Conservation (phyloP, 2,797 vertebrate genomes). For the Thripadectes ignobilis region DNA sequence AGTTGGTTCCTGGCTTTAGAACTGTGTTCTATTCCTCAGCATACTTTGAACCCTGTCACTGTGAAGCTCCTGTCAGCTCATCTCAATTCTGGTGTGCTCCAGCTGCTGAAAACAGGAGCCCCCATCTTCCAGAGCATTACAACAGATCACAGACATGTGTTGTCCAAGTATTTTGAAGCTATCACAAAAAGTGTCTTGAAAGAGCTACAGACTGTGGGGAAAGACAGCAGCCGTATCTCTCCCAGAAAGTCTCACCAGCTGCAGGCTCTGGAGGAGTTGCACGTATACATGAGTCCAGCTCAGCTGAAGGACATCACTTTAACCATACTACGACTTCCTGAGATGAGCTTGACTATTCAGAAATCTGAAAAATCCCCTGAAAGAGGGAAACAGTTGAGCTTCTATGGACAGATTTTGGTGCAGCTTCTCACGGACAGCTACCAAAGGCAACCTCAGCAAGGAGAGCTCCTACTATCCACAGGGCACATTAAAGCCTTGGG, state of each 20-base stretch:
- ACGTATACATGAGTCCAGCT: slow-evolving; percentile 77
- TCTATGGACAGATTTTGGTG: slow-evolving; percentile 81
- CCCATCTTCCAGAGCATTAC: slow-evolving; percentile 65
- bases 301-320: slow-evolving; percentile 80
- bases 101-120: slow-evolving; percentile 76
- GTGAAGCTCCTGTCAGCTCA: slow-evolving; percentile 82
- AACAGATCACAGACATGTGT: slow-evolving; percentile 55
- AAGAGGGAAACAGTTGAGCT: slow-evolving; percentile 73
- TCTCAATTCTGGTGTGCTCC: slow-evolving; percentile 77
- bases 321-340: slow-evolving; percentile 83
- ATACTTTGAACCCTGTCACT: slow-evolving; percentile 82
- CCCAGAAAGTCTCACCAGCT: slow-evolving; percentile 74
- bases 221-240: not conserved
- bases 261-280: slow-evolving; percentile 81
- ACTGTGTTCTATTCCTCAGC: slow-evolving; percentile 76
- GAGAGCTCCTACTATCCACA: slow-evolving; percentile 72
- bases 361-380: not conserved
- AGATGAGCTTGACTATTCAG: slow-evolving; percentile 70
- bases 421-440: slow-evolving; percentile 79
- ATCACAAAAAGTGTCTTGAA: slow-evolving; percentile 76
- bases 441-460: slow-evolving; percentile 37
- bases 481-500: slow-evolving; percentile 83
- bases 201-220: slow-evolving; percentile 71
- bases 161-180: slow-evolving; percentile 77
- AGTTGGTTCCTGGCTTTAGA: slow-evolving; percentile 93